Evolutionary conservation across 2,797 vertebrate species (phyloP).

Genomic region (Centropyge bicolor): DNA sequence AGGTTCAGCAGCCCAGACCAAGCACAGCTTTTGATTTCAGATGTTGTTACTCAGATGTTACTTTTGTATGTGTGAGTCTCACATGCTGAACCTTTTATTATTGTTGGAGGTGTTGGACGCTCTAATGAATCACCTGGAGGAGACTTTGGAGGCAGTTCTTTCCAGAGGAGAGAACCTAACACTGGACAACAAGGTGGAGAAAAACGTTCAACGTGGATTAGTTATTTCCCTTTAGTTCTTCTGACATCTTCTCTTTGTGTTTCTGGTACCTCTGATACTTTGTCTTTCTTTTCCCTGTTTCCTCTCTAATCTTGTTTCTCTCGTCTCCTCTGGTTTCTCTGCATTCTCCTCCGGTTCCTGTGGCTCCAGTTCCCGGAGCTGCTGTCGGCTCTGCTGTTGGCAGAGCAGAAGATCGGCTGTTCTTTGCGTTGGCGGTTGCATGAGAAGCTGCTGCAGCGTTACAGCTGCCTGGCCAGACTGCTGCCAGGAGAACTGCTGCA

Average conservation of each 20-base stretch:
- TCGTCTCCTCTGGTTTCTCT: neutral
- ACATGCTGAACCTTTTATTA: neutral
- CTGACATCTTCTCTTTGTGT: neutral
- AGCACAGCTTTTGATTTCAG: neutral
- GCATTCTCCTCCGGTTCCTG: accelerated
- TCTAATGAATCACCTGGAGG: slow-evolving; percentile 91
- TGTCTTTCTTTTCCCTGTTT: neutral
- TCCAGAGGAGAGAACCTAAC: slow-evolving; percentile 88
- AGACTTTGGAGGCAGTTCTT: slow-evolving; percentile 91
- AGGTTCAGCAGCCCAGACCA: neutral
- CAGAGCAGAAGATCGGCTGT: slow-evolving; percentile 92
- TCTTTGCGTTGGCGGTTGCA: slow-evolving; percentile 96
- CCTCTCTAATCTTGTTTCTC: neutral
- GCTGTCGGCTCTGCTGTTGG: slow-evolving; percentile 90
- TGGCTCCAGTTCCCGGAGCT: slow-evolving; percentile 82
- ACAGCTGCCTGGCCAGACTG: slow-evolving; percentile 91
- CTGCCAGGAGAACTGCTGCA: slow-evolving; percentile 95
- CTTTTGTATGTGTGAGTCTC: neutral
- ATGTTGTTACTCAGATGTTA: neutral
- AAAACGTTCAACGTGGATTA: neutral
- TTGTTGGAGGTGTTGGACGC: slow-evolving; percentile 91
- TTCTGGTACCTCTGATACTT: neutral
- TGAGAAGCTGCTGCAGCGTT: slow-evolving; percentile 93
- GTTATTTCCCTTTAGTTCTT: neutral
- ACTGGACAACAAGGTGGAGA: slow-evolving; percentile 90